phyloP scores from a whole-genome alignment of 2,888 invertebrate genomes.

The Leucoma salicis region DNA sequence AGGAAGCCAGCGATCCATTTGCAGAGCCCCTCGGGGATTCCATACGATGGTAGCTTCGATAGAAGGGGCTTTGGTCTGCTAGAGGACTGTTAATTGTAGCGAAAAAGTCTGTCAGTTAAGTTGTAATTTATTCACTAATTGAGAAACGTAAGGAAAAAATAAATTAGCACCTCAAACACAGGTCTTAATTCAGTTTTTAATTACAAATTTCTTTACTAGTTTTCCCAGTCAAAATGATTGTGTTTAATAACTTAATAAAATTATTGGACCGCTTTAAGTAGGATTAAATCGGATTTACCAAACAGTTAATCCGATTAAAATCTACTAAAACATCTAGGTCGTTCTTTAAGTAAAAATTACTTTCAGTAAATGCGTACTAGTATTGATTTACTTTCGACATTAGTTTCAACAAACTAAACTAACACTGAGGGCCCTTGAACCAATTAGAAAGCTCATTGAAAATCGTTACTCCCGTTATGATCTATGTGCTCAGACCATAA shows the following conservation, averaged over 20 bases:
- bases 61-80: no score
- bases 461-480: slow-evolving; percentile 20
- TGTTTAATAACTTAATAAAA: neutral
- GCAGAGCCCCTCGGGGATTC: no score
- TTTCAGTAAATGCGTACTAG: slow-evolving; percentile 22
- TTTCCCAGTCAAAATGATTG: no score
- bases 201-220: no score
- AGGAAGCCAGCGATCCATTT: no score
- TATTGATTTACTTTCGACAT: slow-evolving; percentile 58
- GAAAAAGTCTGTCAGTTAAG: no score
- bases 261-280: neutral
- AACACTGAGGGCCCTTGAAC: slow-evolving; percentile 49
- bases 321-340: neutral
- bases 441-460: slow-evolving; percentile 50
- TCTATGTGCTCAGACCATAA: slow-evolving; percentile 4
- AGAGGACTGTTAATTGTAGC: no score
- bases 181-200: no score
- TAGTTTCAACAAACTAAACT: slow-evolving; percentile 46
- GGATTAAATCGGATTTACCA: neutral
- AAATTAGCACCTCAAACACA: no score
- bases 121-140: no score
- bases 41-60: no score
- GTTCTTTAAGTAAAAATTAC: neutral
- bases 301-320: neutral
- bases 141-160: no score